A percentile compares a stretch with the other conserved stretches of the same genome.
These are phyloP conservation scores for Meliscaeva auricollis DNA, from an alignment of 2,888 invertebrate genomes.

Conservation along the genomic window DNA sequence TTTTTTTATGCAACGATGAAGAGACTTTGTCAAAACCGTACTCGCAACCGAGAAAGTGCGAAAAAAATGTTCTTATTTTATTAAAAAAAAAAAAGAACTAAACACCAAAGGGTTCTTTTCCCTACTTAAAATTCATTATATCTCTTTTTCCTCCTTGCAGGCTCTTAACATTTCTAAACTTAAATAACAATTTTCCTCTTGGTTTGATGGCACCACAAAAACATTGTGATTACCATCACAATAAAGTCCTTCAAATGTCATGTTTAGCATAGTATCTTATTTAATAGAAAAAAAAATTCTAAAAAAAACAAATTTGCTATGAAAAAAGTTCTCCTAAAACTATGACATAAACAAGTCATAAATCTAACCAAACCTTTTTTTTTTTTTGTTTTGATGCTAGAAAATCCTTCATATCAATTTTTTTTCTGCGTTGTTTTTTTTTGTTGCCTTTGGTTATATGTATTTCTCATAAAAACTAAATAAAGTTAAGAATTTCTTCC, in stretches of 20 bases:
- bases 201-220: background rate
- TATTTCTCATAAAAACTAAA: conserved; percentile 25
- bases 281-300: background rate
- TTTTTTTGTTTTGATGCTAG: background rate
- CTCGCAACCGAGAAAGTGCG: too few species aligned
- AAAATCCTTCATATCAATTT: background rate
- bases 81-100: too few species aligned
- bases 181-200: conserved; percentile 20
- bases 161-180: background rate
- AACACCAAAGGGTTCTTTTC: too few species aligned
- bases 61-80: too few species aligned
- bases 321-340: conserved; percentile 1
- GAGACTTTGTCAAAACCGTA: too few species aligned
- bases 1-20: too few species aligned
- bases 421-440: background rate
- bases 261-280: background rate
- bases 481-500: conserved; percentile 1
- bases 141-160: too few species aligned
- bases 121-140: too few species aligned
- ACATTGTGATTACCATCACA: conserved; percentile 9
- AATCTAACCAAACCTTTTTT: conserved; percentile 3
- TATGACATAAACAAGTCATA: conserved; percentile 39
- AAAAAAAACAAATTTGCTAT: background rate
- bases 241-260: conserved; percentile 14
- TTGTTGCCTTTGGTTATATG: background rate